phyloP scores from a whole-genome alignment of 2,113 vertebrate genomes.

The Puffinus mauretanicus region DNA sequence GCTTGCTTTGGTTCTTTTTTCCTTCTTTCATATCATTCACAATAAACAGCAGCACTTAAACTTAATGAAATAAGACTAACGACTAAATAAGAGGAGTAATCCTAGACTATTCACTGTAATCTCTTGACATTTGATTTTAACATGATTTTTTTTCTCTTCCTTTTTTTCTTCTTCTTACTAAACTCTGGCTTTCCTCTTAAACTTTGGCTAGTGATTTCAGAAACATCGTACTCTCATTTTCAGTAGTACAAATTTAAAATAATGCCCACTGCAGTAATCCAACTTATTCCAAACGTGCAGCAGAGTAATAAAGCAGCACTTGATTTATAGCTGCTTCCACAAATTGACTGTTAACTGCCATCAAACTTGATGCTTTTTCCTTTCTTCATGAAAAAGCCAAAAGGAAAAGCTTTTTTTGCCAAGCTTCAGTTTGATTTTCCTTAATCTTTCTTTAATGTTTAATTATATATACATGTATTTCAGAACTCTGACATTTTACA shows the following conservation, averaged over 20 bases:
- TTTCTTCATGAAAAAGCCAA: not conserved
- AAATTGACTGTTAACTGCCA: not conserved
- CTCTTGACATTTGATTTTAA: not conserved
- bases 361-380: not conserved
- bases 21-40: not conserved
- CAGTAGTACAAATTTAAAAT: not conserved
- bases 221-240: not conserved
- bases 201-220: not conserved
- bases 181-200: not conserved
- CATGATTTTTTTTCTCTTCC: not conserved
- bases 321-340: not conserved
- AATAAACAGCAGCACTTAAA: not conserved
- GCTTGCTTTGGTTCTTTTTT: not conserved
- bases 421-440: not conserved
- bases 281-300: not conserved
- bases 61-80: not conserved
- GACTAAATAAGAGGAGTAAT: not conserved
- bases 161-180: not conserved
- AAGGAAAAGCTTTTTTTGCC: not conserved
- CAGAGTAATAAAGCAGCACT: not conserved
- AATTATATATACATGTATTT: not conserved
- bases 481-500: not conserved
- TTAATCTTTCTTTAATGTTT: not conserved
- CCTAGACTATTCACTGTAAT: not conserved
- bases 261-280: not conserved